Conservation (phyloP, 2,113 vertebrate genomes). For the Cettia cetti region DNA sequence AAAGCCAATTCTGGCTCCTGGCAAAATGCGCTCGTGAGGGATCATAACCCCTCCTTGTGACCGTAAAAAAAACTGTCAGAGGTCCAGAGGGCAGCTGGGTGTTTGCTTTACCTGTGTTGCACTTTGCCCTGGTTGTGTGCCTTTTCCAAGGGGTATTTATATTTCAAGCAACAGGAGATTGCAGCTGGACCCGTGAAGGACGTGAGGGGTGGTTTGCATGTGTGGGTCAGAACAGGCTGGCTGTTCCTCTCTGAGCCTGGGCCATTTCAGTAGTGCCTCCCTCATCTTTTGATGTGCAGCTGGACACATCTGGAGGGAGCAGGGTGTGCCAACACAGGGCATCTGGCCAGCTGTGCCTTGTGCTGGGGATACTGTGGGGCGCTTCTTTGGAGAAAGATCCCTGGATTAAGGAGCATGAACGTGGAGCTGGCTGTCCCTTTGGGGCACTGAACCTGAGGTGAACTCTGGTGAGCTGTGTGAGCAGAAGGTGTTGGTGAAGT, state of each 20-base stretch:
- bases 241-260: not conserved
- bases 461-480: not conserved
- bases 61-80: rapidly evolving
- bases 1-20: not conserved
- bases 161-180: not conserved
- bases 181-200: not conserved
- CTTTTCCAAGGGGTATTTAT: not conserved
- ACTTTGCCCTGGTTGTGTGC: not conserved
- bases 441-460: not conserved
- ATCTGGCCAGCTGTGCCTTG: not conserved
- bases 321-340: not conserved
- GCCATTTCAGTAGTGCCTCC: not conserved
- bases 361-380: rapidly evolving
- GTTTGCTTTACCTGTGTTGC: not conserved
- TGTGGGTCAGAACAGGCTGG: not conserved
- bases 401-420: not conserved
- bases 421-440: rapidly evolving
- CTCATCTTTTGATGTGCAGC: rapidly evolving
- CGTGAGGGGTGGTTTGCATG: rapidly evolving
- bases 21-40: not conserved
- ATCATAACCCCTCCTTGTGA: not conserved
- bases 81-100: not conserved
- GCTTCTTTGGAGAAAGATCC: not conserved
- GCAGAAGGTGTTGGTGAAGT: not conserved
- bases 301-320: not conserved